Evolutionary conservation across 2,888 invertebrate species (phyloP).

Genomic region (Scaptomyza cyrtandrae): DNA sequence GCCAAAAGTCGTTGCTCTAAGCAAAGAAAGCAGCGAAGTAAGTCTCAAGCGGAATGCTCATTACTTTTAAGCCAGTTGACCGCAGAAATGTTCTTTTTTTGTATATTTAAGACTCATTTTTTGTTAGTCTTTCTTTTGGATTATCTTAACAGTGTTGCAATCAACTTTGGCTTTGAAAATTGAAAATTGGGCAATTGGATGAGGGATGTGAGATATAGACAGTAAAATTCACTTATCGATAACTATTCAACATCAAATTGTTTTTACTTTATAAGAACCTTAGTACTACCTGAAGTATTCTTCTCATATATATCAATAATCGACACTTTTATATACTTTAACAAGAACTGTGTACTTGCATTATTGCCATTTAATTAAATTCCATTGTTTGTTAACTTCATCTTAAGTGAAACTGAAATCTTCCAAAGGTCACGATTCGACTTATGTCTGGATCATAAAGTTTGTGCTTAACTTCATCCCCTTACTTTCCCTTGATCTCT

Average conservation of each 20-base stretch:
- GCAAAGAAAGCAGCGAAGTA: not conserved
- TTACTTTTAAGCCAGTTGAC: not conserved
- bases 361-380: not conserved
- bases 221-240: not conserved
- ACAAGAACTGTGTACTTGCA: not conserved
- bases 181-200: too few species aligned
- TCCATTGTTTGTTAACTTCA: not conserved
- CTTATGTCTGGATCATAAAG: conserved; percentile 26
- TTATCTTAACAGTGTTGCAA: not conserved
- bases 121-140: too few species aligned
- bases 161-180: too few species aligned
- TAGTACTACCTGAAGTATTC: too few species aligned
- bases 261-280: too few species aligned
- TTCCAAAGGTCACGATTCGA: not conserved
- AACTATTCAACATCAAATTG: not conserved
- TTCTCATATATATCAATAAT: too few species aligned
- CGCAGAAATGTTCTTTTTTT: too few species aligned
- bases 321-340: too few species aligned
- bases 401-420: not conserved
- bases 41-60: not conserved
- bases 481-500: not conserved
- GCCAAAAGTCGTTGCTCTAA: conserved; percentile 8
- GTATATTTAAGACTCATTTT: too few species aligned
- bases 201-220: too few species aligned
- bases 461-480: conserved; percentile 21